Evolutionary conservation across 2,888 invertebrate genomes (phyloP).

Genomic region (Zaprionus bogoriensis): DNA sequence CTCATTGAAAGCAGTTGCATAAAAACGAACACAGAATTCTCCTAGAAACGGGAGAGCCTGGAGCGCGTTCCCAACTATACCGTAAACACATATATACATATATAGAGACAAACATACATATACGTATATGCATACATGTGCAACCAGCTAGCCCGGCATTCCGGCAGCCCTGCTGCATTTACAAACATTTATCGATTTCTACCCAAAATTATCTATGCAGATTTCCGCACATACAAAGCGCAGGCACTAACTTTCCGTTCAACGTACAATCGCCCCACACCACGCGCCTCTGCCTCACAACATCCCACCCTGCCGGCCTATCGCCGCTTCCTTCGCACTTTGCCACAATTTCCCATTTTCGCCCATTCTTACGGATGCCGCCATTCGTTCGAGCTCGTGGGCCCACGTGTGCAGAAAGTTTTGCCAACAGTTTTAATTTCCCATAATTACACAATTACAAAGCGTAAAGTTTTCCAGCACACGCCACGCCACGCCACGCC

Average conservation of each 20-base stretch:
- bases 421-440: conserved; percentile 78
- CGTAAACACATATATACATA: neutral
- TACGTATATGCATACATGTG: neutral
- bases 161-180: conserved; percentile 49
- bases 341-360: neutral
- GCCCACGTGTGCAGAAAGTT: conserved; percentile 75
- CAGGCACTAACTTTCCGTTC: conserved; percentile 50
- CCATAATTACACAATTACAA: conserved; percentile 79
- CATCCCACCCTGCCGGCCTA: too few relatives aligned
- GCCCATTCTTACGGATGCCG: conserved; percentile 1
- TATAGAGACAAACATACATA: neutral
- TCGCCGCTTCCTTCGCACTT: neutral
- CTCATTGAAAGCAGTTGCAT: conserved; percentile 76
- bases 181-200: conserved; percentile 70
- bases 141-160: conserved; percentile 21
- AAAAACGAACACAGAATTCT: conserved; percentile 58
- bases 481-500: conserved; percentile 58
- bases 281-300: too few relatives aligned
- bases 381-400: conserved; percentile 28
- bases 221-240: conserved; percentile 60
- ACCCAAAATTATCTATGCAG: conserved; percentile 70
- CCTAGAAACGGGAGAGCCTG: conserved; percentile 28
- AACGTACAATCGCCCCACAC: neutral
- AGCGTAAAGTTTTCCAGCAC: conserved; percentile 77
- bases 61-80: too few relatives aligned